phyloP scores from a whole-genome alignment of 2,888 invertebrate species.

The Incurvaria masculella region DNA sequence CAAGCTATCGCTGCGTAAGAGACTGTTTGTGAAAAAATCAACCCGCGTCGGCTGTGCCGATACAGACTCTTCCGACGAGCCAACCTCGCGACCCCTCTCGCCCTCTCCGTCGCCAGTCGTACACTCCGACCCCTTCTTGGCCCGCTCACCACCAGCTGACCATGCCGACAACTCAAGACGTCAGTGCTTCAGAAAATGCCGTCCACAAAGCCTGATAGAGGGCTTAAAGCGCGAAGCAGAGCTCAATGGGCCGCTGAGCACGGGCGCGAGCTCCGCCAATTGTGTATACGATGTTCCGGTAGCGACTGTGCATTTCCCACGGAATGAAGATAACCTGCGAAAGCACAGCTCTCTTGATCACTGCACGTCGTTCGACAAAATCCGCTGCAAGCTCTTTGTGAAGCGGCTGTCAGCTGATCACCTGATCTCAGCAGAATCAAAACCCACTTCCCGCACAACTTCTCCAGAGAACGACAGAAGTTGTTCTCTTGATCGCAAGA shows the following conservation, averaged over 20 bases:
- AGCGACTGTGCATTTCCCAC: not conserved
- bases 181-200: constrained; percentile 42
- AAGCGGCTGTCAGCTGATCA: constrained; percentile 50
- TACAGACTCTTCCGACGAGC: constrained; percentile 46
- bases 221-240: constrained; percentile 15
- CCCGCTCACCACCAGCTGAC: constrained; percentile 33
- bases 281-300: not conserved
- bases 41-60: constrained; percentile 54
- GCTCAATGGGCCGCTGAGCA: not conserved
- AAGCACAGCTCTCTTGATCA: constrained; percentile 37
- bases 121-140: constrained; percentile 38
- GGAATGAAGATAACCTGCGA: not conserved
- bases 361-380: constrained; percentile 47
- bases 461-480: constrained; percentile 50
- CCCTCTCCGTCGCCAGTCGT: constrained; percentile 26
- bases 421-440: constrained; percentile 42
- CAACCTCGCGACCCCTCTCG: constrained; percentile 45
- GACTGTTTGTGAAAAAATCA: constrained; percentile 50
- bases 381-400: constrained; percentile 44
- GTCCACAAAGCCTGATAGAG: constrained; percentile 42
- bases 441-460: constrained; percentile 39
- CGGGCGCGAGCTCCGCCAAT: not conserved
- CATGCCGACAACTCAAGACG: constrained; percentile 36
- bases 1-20: constrained; percentile 48
- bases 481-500: constrained; percentile 46